Conservation (phyloP, 2,113 vertebrate genomes). For the Phyllostomus discolor region DNA sequence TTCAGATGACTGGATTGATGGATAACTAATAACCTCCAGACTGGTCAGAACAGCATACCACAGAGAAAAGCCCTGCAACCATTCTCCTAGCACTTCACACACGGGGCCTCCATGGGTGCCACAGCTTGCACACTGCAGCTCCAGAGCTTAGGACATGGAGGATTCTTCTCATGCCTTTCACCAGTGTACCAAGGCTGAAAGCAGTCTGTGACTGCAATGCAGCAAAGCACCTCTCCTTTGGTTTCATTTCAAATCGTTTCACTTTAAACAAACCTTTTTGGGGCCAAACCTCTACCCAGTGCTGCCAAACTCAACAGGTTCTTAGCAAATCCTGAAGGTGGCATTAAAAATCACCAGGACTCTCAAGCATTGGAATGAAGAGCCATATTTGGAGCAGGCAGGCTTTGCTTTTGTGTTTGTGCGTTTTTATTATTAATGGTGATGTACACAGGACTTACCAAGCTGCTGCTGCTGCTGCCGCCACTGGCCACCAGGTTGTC, state of each 20-base stretch:
- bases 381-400: not conserved
- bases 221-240: constrained; percentile 67
- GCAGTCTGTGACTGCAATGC: constrained; percentile 59
- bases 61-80: constrained; percentile 2
- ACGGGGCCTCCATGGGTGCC: rapidly evolving
- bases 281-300: constrained; percentile 61
- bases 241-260: constrained; percentile 67
- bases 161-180: constrained; percentile 58
- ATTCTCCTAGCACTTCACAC: not conserved
- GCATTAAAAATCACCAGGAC: constrained; percentile 61
- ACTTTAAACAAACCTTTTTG: constrained; percentile 76
- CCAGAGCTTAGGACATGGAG: constrained; percentile 26
- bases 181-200: constrained; percentile 64
- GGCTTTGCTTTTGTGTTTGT: no score
- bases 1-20: not conserved
- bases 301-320: constrained; percentile 73
- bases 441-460: not conserved
- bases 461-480: not conserved
- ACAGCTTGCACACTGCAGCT: not conserved
- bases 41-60: constrained; percentile 23
- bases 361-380: constrained; percentile 62
- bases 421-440: not conserved
- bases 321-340: constrained; percentile 76
- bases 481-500: not conserved
- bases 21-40: not conserved